Evolutionary conservation across 2,797 vertebrate genomes (phyloP), one percentile per base, ranked within the genome.

Genomic region (Anisognathus igniventris): DNA sequence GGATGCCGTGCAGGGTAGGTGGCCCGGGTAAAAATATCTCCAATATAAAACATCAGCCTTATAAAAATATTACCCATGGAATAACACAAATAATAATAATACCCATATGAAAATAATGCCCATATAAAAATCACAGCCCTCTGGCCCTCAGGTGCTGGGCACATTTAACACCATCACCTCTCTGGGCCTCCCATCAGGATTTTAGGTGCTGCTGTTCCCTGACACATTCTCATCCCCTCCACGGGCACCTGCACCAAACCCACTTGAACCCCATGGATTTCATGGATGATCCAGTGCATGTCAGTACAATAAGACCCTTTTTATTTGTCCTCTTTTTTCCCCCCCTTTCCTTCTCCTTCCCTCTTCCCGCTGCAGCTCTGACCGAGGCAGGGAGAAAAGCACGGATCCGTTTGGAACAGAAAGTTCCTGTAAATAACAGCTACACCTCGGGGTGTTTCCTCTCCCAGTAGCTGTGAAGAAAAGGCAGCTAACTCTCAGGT

Each of bases 401-500:
- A 0, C 0, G 4, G 70, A 67, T 78, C 65, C 23, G 2, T 61
- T 31, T 58, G 86, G 88, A 83, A 67, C 13, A 60, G 90, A 89
- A 89, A 91, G 85, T 74, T 89, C 84, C 75, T 67, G 50, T 62
- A 31, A 92, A 83, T 72, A 80, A 50, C 19, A 81, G 78, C 86
- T 91, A 14, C 84, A 93, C 94, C 90, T 86, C 42, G 4, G 86
- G 88, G 71, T 60, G 80, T 83, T 96, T 93, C 91, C 94, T 93
- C 70, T 76, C 68, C 35, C 65, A 37, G 78, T 53, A 82, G 93
- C 94, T 79, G 86, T 3, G 66, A 68, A 87, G 84, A 74, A 77
- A 74, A 92, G 80, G 50, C n/a, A 12, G 51, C 22, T 42, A 25
- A 20, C 58, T 47, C 44, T 50, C 2, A 23, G 62, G 31, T 71